A percentile compares a stretch with the other conserved stretches of the same genome.
phyloP scores from a whole-genome alignment of 1,140 invertebrate species.

The Macrotrachela quadricornifera region DNA sequence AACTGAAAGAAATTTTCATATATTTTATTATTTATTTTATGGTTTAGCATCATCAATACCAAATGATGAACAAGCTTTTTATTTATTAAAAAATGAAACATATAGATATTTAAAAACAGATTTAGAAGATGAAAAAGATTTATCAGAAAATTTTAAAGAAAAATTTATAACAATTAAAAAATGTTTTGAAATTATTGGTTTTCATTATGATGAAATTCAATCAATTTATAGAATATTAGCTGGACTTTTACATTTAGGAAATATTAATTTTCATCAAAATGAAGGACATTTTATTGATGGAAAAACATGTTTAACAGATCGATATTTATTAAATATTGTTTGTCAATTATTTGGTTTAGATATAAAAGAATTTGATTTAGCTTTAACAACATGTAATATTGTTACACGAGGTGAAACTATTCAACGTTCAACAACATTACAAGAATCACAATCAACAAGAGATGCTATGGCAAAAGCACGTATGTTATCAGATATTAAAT shows the following conservation, averaged over 20 bases:
- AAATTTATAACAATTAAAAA: conserved; percentile 27
- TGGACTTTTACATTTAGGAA: conserved; percentile 54
- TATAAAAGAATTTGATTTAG: conserved; percentile 55
- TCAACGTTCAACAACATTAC: conserved; percentile 46
- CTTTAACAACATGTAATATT: conserved; percentile 52
- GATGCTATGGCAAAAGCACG: conserved; percentile 93
- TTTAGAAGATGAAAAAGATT: too few species aligned
- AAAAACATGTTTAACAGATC: conserved; percentile 36
- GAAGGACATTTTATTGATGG: conserved; percentile 42
- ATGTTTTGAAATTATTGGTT: conserved; percentile 29
- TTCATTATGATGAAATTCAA: conserved; percentile 40
- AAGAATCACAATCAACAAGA: conserved; percentile 61
- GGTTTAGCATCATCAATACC: neutral
- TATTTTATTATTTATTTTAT: conserved; percentile 5
- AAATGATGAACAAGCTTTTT: too few species aligned
- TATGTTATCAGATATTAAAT: too few species aligned
- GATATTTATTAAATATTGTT: conserved; percentile 6
- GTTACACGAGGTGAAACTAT: conserved; percentile 60
- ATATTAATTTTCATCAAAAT: conserved; percentile 51
- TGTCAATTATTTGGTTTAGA: conserved; percentile 45
- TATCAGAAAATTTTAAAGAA: conserved; percentile 2
- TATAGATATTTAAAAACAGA: too few species aligned
- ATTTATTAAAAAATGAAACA: too few species aligned
- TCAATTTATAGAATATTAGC: conserved; percentile 50
- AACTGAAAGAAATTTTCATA: conserved; percentile 5